A percentile compares a stretch with the other conserved stretches of the same genome.
These are phyloP conservation scores for Mormyrops boulengeri DNA, from an alignment of 2,797 vertebrate genomes.

Conservation along the genomic window DNA sequence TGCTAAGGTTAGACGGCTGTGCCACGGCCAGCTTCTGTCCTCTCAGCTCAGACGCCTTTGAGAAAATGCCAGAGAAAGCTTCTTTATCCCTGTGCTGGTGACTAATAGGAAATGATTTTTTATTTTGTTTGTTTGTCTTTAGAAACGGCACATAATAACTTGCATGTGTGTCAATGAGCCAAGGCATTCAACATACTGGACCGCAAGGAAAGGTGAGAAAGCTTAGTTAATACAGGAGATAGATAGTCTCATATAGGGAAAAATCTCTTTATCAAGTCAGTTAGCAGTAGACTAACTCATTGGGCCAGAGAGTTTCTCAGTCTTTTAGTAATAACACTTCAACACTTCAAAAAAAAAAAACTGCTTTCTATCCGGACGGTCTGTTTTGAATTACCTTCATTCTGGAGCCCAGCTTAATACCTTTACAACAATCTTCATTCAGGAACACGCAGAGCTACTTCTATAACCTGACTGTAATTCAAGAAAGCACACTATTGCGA, in stretches of 20 bases:
- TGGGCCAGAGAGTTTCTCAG: neutral
- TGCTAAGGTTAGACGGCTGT: slow-evolving; percentile 21
- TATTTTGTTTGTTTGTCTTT: neutral
- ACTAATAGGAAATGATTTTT: neutral
- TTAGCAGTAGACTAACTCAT: neutral
- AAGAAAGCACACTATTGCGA: neutral
- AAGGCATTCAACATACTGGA: neutral
- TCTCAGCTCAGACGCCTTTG: slow-evolving; percentile 9
- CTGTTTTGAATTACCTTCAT: neutral
- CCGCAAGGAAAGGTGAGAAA: neutral
- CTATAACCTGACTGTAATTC: neutral
- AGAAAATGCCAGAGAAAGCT: neutral
- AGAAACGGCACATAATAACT: neutral
- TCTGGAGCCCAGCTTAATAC: neutral
- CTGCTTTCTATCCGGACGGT: neutral
- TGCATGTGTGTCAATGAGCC: neutral
- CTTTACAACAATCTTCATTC: neutral
- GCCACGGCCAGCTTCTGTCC: slow-evolving; percentile 14
- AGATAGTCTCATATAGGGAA: neutral
- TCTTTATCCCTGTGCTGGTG: neutral
- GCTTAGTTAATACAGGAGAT: neutral
- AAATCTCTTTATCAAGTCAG: neutral
- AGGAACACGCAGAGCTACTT: neutral
- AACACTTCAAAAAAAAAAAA: neutral
- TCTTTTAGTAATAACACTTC: neutral